Percentiles rank a stretch among this genome's conserved stretches.
Conservation (phyloP, 2,797 vertebrate genomes). For the Cirrhinus molitorella region DNA sequence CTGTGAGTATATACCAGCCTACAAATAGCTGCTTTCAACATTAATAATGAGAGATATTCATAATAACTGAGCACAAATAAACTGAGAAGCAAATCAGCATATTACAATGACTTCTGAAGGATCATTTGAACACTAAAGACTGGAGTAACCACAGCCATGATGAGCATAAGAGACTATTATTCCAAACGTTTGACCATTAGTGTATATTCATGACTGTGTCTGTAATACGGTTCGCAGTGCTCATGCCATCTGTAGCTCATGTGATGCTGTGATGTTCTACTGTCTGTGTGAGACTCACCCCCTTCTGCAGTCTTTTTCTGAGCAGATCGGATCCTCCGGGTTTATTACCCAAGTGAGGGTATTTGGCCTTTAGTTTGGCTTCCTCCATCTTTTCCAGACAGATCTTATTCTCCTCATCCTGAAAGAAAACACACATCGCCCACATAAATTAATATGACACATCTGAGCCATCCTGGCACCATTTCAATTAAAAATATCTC, state of each 20-base stretch:
- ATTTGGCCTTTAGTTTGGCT: constrained; percentile 95
- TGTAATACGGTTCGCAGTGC: not conserved
- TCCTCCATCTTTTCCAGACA: constrained; percentile 96
- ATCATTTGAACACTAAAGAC: not conserved
- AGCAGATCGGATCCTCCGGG: constrained; percentile 97
- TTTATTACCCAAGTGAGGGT: constrained; percentile 95
- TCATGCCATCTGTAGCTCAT: constrained; percentile 1
- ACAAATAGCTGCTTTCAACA: not conserved
- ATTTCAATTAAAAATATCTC: not conserved
- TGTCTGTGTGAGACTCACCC: constrained; percentile 78
- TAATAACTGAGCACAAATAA: not conserved
- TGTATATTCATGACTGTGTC: not conserved
- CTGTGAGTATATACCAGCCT: not conserved
- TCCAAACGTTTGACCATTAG: not conserved
- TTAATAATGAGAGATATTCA: not conserved
- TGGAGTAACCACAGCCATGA: not conserved
- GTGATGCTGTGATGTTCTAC: constrained; percentile 3
- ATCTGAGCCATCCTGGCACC: constrained; percentile 30
- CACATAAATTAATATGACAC: constrained; percentile 62
- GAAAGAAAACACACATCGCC: constrained; percentile 57
- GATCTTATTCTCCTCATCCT: constrained; percentile 94
- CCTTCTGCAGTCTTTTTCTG: constrained; percentile 96
- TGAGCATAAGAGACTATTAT: not conserved
- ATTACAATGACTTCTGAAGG: not conserved
- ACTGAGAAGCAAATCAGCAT: not conserved